Percentiles rank a stretch among this genome's conserved stretches.
phyloP scores from a whole-genome alignment of 1,140 invertebrate genomes.

The Agrilus planipennis region DNA sequence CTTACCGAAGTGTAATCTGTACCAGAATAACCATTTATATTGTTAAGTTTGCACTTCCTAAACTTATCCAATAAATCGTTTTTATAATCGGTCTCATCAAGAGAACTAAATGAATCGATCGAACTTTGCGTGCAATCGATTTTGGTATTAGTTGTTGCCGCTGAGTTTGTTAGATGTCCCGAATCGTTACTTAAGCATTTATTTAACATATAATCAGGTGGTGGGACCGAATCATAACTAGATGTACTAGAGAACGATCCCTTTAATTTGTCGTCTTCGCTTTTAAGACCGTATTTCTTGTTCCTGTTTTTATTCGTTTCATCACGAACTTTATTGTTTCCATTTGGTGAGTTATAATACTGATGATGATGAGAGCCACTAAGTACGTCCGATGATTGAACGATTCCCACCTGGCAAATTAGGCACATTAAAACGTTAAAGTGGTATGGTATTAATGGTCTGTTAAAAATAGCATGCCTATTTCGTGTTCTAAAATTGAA shows the following conservation, averaged over 20 bases:
- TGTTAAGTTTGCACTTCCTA: slow-evolving; percentile 20
- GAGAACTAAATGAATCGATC: slow-evolving; percentile 30
- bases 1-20: too few species aligned
- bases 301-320: too few species aligned
- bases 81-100: slow-evolving; percentile 31
- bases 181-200: slow-evolving; percentile 30
- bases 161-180: slow-evolving; percentile 26
- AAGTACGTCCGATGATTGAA: too few species aligned
- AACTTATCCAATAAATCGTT: slow-evolving; percentile 24
- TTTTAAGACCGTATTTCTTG: slow-evolving; percentile 19
- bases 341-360: too few species aligned
- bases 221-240: slow-evolving; percentile 30
- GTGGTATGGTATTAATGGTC: too few species aligned
- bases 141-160: slow-evolving; percentile 23
- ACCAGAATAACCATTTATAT: too few species aligned
- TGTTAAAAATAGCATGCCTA: too few species aligned
- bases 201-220: slow-evolving; percentile 8
- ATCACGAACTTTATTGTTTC: too few species aligned
- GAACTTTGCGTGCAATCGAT: slow-evolving; percentile 29
- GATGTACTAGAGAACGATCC: slow-evolving; percentile 30
- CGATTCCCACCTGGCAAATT: too few species aligned
- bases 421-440: too few species aligned
- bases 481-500: too few species aligned
- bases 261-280: slow-evolving; percentile 21
- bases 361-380: too few species aligned